These are phyloP conservation scores for Stenodema calcarata DNA, from an alignment of 2,888 invertebrate species.

Conservation along the genomic window DNA sequence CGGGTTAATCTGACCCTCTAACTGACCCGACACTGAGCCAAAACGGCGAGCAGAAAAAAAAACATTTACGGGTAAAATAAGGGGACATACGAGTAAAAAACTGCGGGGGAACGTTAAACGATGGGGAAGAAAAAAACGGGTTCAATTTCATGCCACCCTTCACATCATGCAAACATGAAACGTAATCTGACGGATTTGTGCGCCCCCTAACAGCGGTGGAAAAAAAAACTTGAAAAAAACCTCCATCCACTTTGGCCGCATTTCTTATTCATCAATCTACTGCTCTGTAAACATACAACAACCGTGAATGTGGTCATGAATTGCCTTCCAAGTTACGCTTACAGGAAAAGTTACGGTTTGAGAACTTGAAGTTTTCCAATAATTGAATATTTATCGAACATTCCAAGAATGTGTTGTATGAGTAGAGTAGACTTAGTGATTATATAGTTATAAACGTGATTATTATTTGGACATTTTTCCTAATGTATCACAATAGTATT, in stretches of 20 bases:
- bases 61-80: neutral
- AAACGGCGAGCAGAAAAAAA: neutral
- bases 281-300: neutral
- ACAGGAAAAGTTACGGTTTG: no score
- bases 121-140: neutral
- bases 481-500: no score
- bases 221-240: neutral
- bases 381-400: no score
- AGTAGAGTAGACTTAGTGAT: no score
- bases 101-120: neutral
- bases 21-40: neutral
- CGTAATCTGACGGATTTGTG: constrained; percentile 9
- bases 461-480: no score
- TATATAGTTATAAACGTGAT: no score
- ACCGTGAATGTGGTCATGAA: no score
- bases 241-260: neutral
- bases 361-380: no score
- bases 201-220: neutral
- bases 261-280: neutral
- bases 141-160: constrained; percentile 16
- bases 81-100: neutral
- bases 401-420: no score
- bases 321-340: no score
- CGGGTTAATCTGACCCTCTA: neutral
- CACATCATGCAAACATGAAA: neutral